Evolutionary conservation across 2,888 invertebrate genomes (phyloP).

Genomic region (Muschampia plurimacula): DNA sequence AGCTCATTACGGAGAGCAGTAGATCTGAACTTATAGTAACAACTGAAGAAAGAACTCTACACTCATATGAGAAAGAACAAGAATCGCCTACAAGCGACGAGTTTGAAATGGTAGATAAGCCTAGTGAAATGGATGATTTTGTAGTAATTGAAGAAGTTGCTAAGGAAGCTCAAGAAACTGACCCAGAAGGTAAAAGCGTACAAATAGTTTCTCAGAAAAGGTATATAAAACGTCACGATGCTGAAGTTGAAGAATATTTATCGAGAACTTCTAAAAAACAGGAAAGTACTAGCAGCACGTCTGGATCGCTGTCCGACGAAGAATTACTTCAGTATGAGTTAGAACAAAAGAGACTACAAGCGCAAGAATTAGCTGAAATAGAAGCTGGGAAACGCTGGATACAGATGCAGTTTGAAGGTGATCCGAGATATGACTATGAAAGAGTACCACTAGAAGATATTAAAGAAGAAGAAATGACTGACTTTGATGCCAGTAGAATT

Average conservation of each 20-base stretch:
- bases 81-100: conserved; percentile 94
- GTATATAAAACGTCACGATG: conserved; percentile 87
- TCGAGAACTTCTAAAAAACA: conserved; percentile 89
- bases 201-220: conserved; percentile 84
- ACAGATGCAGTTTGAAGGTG: conserved; percentile 94
- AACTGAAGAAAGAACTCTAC: conserved; percentile 85
- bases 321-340: conserved; percentile 88
- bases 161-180: conserved; percentile 93
- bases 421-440: conserved; percentile 92
- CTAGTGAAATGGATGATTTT: conserved; percentile 94
- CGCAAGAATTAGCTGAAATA: conserved; percentile 82
- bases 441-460: conserved; percentile 95
- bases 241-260: conserved; percentile 89
- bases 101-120: conserved; percentile 95
- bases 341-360: conserved; percentile 86
- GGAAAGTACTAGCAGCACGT: conserved; percentile 85
- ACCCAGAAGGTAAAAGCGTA: conserved; percentile 93
- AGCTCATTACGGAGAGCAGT: conserved; percentile 74
- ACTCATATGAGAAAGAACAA: conserved; percentile 83
- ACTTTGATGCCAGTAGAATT: conserved; percentile 92
- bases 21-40: conserved; percentile 87
- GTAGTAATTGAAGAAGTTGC: conserved; percentile 95
- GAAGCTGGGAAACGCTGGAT: conserved; percentile 95
- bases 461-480: conserved; percentile 96
- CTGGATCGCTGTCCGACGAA: conserved; percentile 86